A percentile compares a stretch with the other conserved stretches of the same genome.
These are phyloP conservation scores for Bolinopsis microptera DNA, from an alignment of 37 sponge, comb jelly and placozoan species.

Conservation along the genomic window DNA sequence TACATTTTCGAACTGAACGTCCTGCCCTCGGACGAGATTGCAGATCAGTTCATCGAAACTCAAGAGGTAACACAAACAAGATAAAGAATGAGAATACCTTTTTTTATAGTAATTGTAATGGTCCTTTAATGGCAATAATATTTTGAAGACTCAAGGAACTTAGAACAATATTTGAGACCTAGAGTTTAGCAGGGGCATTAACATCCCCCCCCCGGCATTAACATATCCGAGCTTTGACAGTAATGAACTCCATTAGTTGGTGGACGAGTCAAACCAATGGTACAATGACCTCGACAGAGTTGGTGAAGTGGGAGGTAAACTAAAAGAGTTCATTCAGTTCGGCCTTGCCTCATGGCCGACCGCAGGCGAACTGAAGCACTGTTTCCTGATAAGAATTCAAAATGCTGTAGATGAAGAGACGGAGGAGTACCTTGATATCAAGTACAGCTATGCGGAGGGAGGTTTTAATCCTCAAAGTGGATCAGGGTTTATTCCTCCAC, in stretches of 20 bases:
- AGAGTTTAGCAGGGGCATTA: too few relatives aligned
- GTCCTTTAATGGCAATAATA: too few relatives aligned
- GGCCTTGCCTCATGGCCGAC: neutral
- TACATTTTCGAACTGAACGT: neutral
- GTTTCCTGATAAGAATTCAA: neutral
- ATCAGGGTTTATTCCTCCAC: neutral
- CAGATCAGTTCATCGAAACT: neutral
- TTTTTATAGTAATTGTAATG: too few relatives aligned
- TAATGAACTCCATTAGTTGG: neutral
- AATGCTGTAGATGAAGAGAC: neutral
- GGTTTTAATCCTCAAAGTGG: neutral
- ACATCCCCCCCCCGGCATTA: too few relatives aligned
- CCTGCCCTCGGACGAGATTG: neutral
- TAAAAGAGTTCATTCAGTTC: neutral
- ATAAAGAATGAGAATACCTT: too few relatives aligned
- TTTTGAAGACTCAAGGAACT: too few relatives aligned
- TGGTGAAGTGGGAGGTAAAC: neutral
- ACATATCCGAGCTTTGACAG: too few relatives aligned
- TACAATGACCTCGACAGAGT: constrained; percentile 2
- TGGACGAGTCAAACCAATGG: neutral
- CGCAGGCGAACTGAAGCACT: neutral
- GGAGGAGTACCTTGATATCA: neutral
- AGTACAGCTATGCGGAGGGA: neutral
- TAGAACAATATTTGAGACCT: too few relatives aligned
- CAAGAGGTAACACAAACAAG: too few relatives aligned